phyloP scores from a whole-genome alignment of 2,113 vertebrate species.

The Gavia stellata region DNA sequence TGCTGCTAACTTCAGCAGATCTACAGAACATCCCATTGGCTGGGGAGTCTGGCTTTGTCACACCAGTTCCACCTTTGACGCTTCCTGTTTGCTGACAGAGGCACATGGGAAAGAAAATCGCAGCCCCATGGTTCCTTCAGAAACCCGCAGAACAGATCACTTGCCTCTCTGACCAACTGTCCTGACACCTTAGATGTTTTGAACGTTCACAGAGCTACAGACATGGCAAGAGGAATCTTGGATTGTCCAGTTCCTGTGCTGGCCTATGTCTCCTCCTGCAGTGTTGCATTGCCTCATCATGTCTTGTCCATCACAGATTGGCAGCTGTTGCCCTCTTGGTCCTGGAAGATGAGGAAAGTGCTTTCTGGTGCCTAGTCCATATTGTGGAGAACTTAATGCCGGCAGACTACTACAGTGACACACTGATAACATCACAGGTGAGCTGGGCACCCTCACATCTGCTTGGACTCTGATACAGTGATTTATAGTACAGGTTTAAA shows the following conservation, averaged over 20 bases:
- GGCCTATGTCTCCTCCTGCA: background rate
- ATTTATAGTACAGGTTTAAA: background rate
- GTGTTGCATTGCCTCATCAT: background rate
- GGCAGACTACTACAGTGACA: slow-evolving; percentile 88
- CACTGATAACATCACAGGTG: slow-evolving; percentile 89
- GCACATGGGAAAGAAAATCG: background rate
- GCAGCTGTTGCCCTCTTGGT: slow-evolving; percentile 88
- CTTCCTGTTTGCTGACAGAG: background rate
- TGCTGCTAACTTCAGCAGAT: background rate
- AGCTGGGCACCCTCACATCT: background rate
- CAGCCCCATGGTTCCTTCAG: background rate
- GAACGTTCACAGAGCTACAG: background rate
- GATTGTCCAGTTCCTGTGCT: background rate
- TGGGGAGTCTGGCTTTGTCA: background rate
- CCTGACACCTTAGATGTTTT: background rate
- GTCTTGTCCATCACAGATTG: slow-evolving; percentile 71
- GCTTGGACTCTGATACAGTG: background rate
- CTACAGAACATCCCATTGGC: background rate
- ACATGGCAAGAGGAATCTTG: background rate
- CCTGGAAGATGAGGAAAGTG: slow-evolving; percentile 86
- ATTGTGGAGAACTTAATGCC: slow-evolving; percentile 92
- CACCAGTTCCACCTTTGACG: background rate
- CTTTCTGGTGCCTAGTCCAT: slow-evolving; percentile 92
- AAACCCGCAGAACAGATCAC: background rate
- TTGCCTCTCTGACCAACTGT: background rate